Conservation (phyloP, 2,113 vertebrate genomes). For the Semicossyphus pulcher region DNA sequence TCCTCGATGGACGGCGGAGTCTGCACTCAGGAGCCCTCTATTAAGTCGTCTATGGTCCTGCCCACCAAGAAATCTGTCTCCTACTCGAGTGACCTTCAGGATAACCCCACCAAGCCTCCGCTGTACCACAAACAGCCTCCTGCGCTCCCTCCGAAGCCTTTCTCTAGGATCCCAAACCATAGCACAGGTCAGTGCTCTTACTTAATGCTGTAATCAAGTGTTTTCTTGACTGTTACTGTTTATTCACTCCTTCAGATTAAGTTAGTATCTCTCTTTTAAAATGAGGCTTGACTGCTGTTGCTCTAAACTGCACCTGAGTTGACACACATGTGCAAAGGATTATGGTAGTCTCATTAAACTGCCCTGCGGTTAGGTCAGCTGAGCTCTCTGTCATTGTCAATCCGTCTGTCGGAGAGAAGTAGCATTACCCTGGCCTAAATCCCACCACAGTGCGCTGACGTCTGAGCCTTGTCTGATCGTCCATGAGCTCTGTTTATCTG, state of each 20-base stretch:
- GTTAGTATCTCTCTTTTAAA: background rate
- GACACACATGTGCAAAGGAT: conserved; percentile 60
- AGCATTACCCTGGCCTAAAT: conserved; percentile 71
- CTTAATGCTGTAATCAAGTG: background rate
- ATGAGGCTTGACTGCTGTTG: background rate
- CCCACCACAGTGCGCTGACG: conserved; percentile 34
- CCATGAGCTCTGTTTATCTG: conserved; percentile 43
- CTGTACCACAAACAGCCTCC: conserved; percentile 97
- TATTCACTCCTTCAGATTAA: too few species aligned
- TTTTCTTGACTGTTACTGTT: background rate
- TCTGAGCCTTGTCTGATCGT: conserved; percentile 39
- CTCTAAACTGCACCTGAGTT: conserved; percentile 43
- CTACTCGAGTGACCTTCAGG: conserved; percentile 92
- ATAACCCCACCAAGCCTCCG: conserved; percentile 91
- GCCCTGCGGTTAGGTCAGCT: conserved; percentile 55
- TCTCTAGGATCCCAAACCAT: conserved; percentile 94
- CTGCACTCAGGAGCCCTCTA: conserved; percentile 91
- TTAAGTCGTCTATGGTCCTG: conserved; percentile 90
- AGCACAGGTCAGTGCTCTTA: conserved; percentile 88
- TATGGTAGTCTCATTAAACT: conserved; percentile 70
- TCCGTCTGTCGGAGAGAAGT: conserved; percentile 64
- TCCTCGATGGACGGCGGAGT: conserved; percentile 89
- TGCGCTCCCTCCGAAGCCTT: conserved; percentile 98
- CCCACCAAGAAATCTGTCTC: conserved; percentile 92
- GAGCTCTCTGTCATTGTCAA: conserved; percentile 65